A percentile compares a stretch with the other conserved stretches of the same genome.
These are phyloP conservation scores for Parascotia fuliginaria DNA, from an alignment of 2,888 invertebrate genomes.

Conservation along the genomic window DNA sequence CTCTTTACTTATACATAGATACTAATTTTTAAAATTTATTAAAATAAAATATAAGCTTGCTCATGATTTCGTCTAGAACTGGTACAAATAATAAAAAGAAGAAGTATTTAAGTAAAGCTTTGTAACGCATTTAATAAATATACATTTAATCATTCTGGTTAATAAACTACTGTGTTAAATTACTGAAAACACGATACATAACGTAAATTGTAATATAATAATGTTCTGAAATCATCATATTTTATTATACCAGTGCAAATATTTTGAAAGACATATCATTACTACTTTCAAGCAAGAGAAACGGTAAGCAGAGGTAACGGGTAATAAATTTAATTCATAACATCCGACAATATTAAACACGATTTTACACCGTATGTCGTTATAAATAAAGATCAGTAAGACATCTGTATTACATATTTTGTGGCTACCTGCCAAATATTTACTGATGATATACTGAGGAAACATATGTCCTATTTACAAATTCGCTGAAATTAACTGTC, in stretches of 20 bases:
- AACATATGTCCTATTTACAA: constrained; percentile 35
- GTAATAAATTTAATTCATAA: constrained; percentile 28
- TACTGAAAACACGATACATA: not conserved
- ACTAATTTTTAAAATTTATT: too few species aligned
- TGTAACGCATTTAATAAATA: too few species aligned
- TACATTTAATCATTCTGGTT: too few species aligned
- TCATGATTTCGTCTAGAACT: too few species aligned
- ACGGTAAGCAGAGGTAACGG: constrained; percentile 10
- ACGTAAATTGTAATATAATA: not conserved
- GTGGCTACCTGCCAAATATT: constrained; percentile 36
- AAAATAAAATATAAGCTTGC: too few species aligned
- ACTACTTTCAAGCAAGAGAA: constrained; percentile 11
- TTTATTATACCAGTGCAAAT: not conserved
- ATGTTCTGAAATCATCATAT: too few species aligned
- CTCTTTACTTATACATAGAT: too few species aligned
- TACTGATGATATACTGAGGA: constrained; percentile 29
- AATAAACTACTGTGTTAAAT: too few species aligned
- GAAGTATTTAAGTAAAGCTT: too few species aligned
- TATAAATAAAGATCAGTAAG: constrained; percentile 15
- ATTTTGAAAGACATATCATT: not conserved
- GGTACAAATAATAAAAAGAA: too few species aligned
- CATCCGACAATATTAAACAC: constrained; percentile 26
- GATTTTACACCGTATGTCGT: constrained; percentile 6
- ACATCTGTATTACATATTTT: constrained; percentile 16
- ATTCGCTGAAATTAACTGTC: constrained; percentile 25